Evolutionary conservation across 2,888 invertebrate genomes (phyloP).

Genomic region (Thysanoteuthis rhombus): DNA sequence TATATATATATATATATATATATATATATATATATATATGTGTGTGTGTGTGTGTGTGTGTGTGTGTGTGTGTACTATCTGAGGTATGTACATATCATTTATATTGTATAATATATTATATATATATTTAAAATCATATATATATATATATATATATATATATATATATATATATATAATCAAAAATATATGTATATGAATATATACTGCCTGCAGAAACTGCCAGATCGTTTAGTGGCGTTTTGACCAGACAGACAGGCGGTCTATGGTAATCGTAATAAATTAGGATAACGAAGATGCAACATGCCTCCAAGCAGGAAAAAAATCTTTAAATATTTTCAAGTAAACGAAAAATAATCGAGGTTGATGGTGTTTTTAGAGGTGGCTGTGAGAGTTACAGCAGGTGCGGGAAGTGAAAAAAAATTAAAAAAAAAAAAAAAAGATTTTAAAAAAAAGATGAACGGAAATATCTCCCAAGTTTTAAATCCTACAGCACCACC

Average conservation of each 20-base stretch:
- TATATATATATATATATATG: background rate
- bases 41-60: no score
- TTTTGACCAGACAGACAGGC: background rate
- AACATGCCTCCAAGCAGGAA: background rate
- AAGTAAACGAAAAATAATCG: background rate
- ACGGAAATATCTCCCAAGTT: no score
- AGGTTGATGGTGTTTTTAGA: background rate
- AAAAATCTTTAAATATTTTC: background rate
- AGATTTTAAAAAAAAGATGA: no score
- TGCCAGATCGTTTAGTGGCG: background rate
- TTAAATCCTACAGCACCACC: no score
- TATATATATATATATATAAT: no score
- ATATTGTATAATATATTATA: no score
- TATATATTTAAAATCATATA: no score
- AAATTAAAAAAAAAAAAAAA: background rate
- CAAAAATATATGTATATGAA: slow-evolving; percentile 12
- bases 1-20: no score
- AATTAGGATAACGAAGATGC: background rate
- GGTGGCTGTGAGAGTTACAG: background rate
- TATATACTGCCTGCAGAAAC: background rate
- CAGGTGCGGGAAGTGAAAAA: background rate
- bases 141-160: background rate
- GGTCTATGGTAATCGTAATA: background rate
- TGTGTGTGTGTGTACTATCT: no score
- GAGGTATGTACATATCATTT: no score